Evolutionary conservation across 2,113 vertebrate species (phyloP).

Genomic region (Paramormyrops kingsleyae): DNA sequence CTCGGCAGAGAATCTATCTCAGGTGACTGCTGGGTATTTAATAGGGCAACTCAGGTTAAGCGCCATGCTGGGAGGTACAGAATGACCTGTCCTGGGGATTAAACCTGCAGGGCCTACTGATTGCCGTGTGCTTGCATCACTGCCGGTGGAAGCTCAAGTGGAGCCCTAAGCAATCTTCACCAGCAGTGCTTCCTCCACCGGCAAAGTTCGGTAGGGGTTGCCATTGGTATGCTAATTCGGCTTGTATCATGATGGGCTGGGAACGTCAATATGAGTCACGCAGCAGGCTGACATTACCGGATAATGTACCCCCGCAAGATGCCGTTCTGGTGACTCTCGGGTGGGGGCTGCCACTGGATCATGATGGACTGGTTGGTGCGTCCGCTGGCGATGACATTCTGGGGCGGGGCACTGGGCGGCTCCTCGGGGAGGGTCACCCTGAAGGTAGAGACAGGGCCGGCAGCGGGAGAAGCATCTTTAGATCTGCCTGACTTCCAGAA

Average conservation of each 20-base stretch:
- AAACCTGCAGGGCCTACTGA: neutral
- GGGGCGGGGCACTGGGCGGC: slow-evolving; percentile 82
- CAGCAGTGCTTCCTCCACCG: neutral
- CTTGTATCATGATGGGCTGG: neutral
- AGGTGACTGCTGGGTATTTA: neutral
- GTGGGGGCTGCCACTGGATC: slow-evolving; percentile 96
- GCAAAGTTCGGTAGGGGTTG: neutral
- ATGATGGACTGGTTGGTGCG: slow-evolving; percentile 97
- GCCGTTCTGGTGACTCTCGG: slow-evolving; percentile 91
- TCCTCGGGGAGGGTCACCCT: slow-evolving; percentile 91
- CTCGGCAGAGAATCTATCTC: neutral
- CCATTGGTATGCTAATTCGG: neutral
- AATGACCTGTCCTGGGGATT: neutral
- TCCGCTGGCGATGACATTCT: slow-evolving; percentile 91
- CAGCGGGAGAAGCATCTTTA: neutral
- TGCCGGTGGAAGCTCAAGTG: neutral
- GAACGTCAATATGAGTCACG: neutral
- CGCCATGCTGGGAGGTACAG: neutral
- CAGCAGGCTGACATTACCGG: slow-evolving; percentile 58
- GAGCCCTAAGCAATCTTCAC: neutral
- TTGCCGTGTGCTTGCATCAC: neutral
- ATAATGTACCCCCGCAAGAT: slow-evolving; percentile 83
- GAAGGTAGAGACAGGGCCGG: neutral
- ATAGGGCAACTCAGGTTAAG: neutral
- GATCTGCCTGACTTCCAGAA: neutral